These are phyloP conservation scores for Coecobrya sp. DNA, from an alignment of 2,888 invertebrate species.

Conservation along the genomic window DNA sequence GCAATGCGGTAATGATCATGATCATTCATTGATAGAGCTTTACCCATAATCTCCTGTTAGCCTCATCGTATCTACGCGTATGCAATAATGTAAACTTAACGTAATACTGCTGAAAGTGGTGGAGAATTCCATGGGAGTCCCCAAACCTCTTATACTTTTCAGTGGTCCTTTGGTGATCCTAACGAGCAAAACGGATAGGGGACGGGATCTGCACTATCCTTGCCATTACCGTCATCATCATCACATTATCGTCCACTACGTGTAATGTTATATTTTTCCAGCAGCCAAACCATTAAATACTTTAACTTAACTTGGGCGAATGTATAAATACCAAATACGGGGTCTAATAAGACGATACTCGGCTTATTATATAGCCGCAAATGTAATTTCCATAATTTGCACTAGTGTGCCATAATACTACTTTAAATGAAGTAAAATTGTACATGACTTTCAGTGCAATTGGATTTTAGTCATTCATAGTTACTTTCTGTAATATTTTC, in stretches of 20 bases:
- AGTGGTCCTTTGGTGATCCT: constrained; percentile 34
- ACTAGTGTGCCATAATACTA: not conserved
- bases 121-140: not conserved
- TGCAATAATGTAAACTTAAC: constrained; percentile 35
- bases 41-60: constrained; percentile 20
- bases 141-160: not conserved
- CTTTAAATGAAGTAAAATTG: constrained; percentile 12
- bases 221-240: constrained; percentile 27
- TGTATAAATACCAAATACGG: not conserved
- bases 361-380: constrained; percentile 6
- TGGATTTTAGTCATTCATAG: constrained; percentile 14
- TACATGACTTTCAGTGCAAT: constrained; percentile 10
- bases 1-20: constrained; percentile 53
- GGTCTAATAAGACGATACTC: not conserved
- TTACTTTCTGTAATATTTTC: not conserved
- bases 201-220: not conserved
- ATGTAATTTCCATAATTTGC: constrained; percentile 20
- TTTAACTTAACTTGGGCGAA: constrained; percentile 1
- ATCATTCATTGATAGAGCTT: constrained; percentile 71
- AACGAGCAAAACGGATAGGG: constrained; percentile 43
- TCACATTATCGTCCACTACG: constrained; percentile 27
- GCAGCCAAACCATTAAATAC: not conserved
- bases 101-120: not conserved
- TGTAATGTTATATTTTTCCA: not conserved
- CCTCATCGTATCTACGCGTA: not conserved